A percentile compares a stretch with the other conserved stretches of the same genome.
Evolutionary conservation across 2,888 invertebrate genomes (phyloP).

Genomic region (Nomada ferruginata): DNA sequence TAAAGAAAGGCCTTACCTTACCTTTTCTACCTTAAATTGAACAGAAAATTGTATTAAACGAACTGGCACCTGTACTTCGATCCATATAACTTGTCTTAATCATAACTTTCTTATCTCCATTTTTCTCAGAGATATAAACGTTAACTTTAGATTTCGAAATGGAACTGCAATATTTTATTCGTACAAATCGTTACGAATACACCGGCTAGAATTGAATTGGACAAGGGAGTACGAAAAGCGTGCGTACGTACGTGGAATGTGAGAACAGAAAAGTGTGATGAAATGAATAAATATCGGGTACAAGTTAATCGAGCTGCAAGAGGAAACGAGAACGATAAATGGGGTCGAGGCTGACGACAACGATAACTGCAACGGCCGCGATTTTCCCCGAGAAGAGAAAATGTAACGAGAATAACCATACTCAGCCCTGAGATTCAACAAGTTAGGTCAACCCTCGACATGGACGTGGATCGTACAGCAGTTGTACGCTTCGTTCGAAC

Average conservation of each 20-base stretch:
- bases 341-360: conserved; percentile 36
- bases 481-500: conserved; percentile 17
- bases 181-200: no score
- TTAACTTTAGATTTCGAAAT: background rate
- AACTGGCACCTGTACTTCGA: no score
- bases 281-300: background rate
- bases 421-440: conserved; percentile 51
- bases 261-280: background rate
- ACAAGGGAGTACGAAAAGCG: background rate
- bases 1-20: no score
- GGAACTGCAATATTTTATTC: background rate
- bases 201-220: background rate
- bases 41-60: no score
- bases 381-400: conserved; percentile 28
- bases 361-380: conserved; percentile 22
- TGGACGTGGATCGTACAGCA: conserved; percentile 24
- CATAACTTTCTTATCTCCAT: no score
- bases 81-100: background rate
- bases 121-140: background rate
- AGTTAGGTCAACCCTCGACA: conserved; percentile 49
- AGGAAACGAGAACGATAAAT: conserved; percentile 36
- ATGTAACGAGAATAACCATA: conserved; percentile 35
- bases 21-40: no score
- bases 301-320: conserved; percentile 7
- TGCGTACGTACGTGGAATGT: background rate